Base-by-base conservation (phyloP, 2,113 vertebrate species). In the Amazona guildingii region DNA sequence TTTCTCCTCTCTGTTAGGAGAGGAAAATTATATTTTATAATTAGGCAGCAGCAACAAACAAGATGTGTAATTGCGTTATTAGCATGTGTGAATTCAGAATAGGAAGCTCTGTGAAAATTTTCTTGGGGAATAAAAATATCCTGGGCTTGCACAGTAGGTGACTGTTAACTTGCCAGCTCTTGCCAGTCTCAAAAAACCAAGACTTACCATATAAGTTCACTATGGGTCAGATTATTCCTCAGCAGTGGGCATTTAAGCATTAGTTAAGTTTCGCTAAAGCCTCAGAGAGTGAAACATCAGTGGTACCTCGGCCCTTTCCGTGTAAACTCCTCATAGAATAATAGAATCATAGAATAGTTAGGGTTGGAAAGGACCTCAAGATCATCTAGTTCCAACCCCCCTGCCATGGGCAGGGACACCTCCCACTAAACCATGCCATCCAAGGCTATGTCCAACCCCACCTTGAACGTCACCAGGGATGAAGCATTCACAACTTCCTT, bases 51-150 rank as follows among this genome's bases (percentile, higher is more conserved):
- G 69, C 73, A 84, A 61, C 48, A 94, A 92, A 87, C 24, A 91
- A 91, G 91, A 67, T 14, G 31, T 73, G 44, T 29, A 37, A 94
- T 85, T 91, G 57, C 1, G 11, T 84, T 94, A 96, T 97, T 95
- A 94, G 70, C 88, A 88, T 92, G 90, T 94, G 92, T 95, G 95
- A 94, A 94, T 91, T 94, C 66, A 91, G 80, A 94, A 88, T 95
- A 89, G 76, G 86, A 96, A 95, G 70, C 73, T 51, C 88, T 92
- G 80, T 94, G 69, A 84, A 92, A 75, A 31, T 94, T 69, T 70
- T 23, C 78, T 90, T 66, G 80, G 63, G 55, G 52, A 94, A 96
- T 88, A 96, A 78, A 88, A 94, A 75, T 5, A 52, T 86, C 86
- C 69, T 75, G 31, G 25, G 15, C 62, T 93, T 93, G 80, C 64